Base-by-base conservation (phyloP, 2,113 vertebrate genomes). In the Nycticebus coucang region DNA sequence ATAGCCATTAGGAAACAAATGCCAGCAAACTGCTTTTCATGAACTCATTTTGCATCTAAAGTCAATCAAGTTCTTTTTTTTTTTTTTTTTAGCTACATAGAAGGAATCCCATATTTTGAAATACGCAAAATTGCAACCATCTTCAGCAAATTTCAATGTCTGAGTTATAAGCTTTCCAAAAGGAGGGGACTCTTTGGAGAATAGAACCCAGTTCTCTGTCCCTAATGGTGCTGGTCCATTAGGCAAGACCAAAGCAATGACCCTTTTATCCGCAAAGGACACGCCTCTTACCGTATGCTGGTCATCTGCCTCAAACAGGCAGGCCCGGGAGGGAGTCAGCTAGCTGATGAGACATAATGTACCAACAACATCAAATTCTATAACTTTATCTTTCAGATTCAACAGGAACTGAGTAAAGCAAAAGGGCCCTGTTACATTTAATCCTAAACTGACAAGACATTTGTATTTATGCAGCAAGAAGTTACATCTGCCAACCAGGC, bases 381-480 rank as follows among this genome's bases (percentile, higher is more conserved):
- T 85, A 88, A 87, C 91, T 79, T 81, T 79, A 81, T 87, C 90
- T 97, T 96, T 97, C 92, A 95, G 85, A 97, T 97, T 95, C 91
- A 53, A 87, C 0, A 0, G 74, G 75, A 96, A 89, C 22, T 89
- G 93, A 71, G 79, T 95, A 75, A 94, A 96, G 97, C 78, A 37
- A 97, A 95, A 94, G 95, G 79, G 77, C 57, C 78, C 55, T 86
- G 3, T 77, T 97, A 96, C 18, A 18, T 86, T 96, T 94, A 93
- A 94, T 97, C 24, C 57, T 95, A 97, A 98, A 97, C 88, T 95
- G 97, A 97, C 96, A 97, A 92, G 2, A 0, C 91, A 96, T 98
- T 98, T 98, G 91, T 97, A 96, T 98, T 97, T 97, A 97, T 94
- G 89, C 3, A 86, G 90, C 92, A 97, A 97, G 96, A 98, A 98